phyloP scores from a whole-genome alignment of 1,140 invertebrate species.

The Hetaerina americana region DNA sequence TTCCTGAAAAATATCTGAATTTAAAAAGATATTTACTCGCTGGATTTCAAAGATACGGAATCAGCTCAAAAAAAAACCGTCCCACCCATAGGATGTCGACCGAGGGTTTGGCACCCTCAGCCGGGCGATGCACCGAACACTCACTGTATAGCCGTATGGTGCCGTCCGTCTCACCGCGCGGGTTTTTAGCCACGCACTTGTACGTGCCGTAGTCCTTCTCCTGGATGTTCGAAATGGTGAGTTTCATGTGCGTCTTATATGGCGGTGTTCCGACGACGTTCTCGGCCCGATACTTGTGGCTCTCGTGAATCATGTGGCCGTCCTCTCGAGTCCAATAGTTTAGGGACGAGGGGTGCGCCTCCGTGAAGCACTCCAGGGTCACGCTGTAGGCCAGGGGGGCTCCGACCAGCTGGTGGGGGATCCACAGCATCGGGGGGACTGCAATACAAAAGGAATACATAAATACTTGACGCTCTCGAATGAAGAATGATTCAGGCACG shows the following conservation, averaged over 20 bases:
- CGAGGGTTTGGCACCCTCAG: no score
- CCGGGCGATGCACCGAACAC: no score
- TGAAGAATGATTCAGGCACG: no score
- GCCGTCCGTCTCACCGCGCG: conserved; percentile 80
- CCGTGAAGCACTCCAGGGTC: conserved; percentile 75
- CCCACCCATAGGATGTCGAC: no score
- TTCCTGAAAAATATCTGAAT: no score
- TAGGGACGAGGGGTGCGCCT: conserved; percentile 78
- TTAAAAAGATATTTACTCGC: no score
- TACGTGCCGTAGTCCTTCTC: conserved; percentile 67
- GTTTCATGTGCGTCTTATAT: conserved; percentile 73
- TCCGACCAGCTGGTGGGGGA: conserved; percentile 79
- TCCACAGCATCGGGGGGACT: conserved; percentile 84
- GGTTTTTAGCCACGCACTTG: conserved; percentile 88
- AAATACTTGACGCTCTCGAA: no score
- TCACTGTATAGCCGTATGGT: conserved; percentile 82
- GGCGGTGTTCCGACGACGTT: conserved; percentile 49
- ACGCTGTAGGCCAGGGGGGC: conserved; percentile 65
- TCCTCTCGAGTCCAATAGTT: conserved; percentile 85
- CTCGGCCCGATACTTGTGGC: conserved; percentile 55
- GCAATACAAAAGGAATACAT: no score
- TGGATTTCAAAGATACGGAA: no score
- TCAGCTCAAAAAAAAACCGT: no score
- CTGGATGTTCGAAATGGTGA: conserved; percentile 46
- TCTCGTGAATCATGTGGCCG: conserved; percentile 78